Conservation (phyloP, 2,113 vertebrate genomes). For the Desmodus rotundus region DNA sequence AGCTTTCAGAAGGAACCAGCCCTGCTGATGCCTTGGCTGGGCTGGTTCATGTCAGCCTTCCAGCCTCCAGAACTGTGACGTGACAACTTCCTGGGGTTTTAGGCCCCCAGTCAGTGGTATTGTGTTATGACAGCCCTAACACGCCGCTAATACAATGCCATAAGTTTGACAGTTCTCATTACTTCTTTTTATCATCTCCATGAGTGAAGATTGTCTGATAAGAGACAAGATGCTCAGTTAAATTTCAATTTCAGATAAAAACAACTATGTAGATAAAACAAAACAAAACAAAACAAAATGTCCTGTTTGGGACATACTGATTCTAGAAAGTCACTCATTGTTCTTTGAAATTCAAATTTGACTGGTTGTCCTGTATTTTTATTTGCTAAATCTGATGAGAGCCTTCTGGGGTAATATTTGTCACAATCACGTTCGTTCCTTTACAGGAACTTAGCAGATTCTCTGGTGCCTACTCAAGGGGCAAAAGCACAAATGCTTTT, state of each 20-base stretch:
- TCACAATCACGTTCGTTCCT: neutral
- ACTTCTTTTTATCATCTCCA: neutral
- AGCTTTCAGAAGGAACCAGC: neutral
- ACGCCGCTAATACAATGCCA: no score
- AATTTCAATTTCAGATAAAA: neutral
- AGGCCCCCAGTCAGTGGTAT: neutral
- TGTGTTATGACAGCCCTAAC: neutral
- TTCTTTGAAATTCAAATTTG: neutral
- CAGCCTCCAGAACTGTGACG: neutral
- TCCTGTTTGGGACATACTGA: neutral
- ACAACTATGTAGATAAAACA: neutral
- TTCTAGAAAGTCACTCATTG: neutral
- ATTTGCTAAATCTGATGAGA: neutral
- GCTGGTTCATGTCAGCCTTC: neutral
- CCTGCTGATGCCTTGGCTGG: neutral
- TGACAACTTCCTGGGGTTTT: neutral
- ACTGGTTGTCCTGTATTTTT: neutral
- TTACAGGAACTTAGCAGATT: neutral
- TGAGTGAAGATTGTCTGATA: neutral
- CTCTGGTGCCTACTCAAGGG: accelerated
- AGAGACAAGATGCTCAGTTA: neutral
- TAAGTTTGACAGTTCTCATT: neutral
- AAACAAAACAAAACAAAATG: neutral
- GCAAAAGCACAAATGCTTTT: neutral
- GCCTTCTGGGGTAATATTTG: neutral